These are phyloP conservation scores for Trichacis sp. DNA, from an alignment of 2,888 invertebrate species.

Conservation along the genomic window DNA sequence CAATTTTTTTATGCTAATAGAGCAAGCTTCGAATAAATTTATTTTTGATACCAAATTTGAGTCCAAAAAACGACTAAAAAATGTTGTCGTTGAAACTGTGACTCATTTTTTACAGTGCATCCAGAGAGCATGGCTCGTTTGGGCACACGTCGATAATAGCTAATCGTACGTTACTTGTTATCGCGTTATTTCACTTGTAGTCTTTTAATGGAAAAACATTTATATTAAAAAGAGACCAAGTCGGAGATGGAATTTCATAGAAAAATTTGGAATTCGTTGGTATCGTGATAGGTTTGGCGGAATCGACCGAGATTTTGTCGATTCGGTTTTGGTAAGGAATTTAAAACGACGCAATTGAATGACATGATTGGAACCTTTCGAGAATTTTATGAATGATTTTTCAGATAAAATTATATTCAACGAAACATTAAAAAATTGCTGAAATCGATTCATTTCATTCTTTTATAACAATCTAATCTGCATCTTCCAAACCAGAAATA, in stretches of 20 bases:
- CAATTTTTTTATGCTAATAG: too few species aligned
- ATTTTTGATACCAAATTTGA: too few species aligned
- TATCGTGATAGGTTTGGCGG: neutral
- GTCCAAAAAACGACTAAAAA: neutral
- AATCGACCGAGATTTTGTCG: neutral
- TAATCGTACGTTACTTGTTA: neutral
- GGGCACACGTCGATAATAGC: neutral
- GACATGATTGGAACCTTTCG: neutral
- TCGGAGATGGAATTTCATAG: conserved; percentile 40
- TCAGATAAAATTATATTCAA: too few species aligned
- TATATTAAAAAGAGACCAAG: conserved; percentile 36
- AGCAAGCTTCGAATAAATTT: too few species aligned
- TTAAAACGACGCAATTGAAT: neutral
- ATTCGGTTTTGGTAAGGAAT: neutral
- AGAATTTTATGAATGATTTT: too few species aligned
- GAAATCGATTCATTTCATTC: too few species aligned
- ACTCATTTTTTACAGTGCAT: too few species aligned
- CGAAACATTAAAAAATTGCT: neutral
- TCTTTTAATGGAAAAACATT: conserved; percentile 33
- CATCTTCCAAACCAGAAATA: neutral
- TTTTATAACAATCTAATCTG: neutral
- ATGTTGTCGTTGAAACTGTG: too few species aligned
- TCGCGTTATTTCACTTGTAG: conserved; percentile 19
- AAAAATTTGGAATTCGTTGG: conserved; percentile 30
- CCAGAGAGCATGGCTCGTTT: neutral